Evolutionary conservation across 2,113 vertebrate genomes (phyloP).

Genomic region (Brienomyrus brachyistius): DNA sequence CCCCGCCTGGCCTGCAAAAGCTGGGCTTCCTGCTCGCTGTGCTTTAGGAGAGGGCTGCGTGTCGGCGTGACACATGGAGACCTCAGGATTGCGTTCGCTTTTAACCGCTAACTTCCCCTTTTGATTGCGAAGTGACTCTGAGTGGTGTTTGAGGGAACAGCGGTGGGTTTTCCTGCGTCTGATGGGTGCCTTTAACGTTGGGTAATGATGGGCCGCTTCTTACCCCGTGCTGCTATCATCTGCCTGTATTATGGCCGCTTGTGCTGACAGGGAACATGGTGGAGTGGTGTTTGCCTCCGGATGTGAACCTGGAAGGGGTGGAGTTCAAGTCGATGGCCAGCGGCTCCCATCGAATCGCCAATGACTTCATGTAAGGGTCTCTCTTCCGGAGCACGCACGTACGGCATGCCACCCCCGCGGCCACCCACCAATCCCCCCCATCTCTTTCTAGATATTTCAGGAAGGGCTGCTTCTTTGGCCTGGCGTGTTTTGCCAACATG

Average conservation of each 20-base stretch:
- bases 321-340: constrained; percentile 99
- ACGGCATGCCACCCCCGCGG: not conserved
- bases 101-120: constrained; percentile 10
- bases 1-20: not conserved
- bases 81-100: not conserved
- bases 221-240: not conserved
- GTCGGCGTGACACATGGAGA: not conserved
- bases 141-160: not conserved
- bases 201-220: not conserved
- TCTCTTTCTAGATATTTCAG: constrained; percentile 79
- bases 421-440: not conserved
- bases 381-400: not conserved
- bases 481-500: constrained; percentile 98
- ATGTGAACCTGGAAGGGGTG: constrained; percentile 90
- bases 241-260: not conserved
- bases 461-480: constrained; percentile 87
- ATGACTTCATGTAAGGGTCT: constrained; percentile 88
- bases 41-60: not conserved
- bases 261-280: constrained; percentile 83
- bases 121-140: not conserved
- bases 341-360: constrained; percentile 88
- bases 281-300: constrained; percentile 93
- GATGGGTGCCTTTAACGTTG: not conserved
- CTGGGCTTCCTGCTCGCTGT: too few relatives aligned
- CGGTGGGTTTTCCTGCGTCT: not conserved